phyloP scores from a whole-genome alignment of 2,113 vertebrate genomes.

The Nibea albiflora region DNA sequence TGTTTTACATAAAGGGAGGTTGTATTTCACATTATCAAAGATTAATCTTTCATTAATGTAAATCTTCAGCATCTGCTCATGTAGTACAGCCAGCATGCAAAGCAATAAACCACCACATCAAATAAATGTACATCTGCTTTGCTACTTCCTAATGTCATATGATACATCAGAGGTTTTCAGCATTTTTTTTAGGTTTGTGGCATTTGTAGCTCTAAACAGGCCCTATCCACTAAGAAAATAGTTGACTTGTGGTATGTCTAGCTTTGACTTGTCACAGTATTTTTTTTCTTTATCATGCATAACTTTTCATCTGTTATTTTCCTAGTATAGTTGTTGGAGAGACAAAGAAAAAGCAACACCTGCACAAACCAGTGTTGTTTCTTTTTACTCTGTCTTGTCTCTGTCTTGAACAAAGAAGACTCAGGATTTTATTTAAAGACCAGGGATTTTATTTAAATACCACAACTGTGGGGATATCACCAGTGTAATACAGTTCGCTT shows the following conservation, averaged over 20 bases:
- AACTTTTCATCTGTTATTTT: not conserved
- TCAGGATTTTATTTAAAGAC: too few relatives aligned
- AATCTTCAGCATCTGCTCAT: not conserved
- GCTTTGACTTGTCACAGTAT: not conserved
- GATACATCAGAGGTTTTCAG: too few relatives aligned
- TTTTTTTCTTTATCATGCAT: not conserved
- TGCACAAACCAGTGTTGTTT: not conserved
- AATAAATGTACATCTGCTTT: not conserved
- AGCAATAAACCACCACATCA: not conserved
- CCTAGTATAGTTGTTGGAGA: not conserved
- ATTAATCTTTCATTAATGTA: not conserved
- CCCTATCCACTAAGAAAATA: too few relatives aligned
- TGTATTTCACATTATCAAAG: not conserved
- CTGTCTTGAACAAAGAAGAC: too few relatives aligned
- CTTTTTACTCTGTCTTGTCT: too few relatives aligned
- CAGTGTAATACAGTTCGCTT: too few relatives aligned
- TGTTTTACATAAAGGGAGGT: not conserved
- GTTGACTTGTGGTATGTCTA: not conserved
- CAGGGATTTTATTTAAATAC: too few relatives aligned
- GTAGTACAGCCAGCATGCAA: not conserved
- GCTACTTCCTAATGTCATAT: not conserved
- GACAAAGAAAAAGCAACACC: not conserved
- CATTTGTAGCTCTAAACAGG: too few relatives aligned
- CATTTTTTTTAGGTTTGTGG: too few relatives aligned
- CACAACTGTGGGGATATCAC: too few relatives aligned